Evolutionary conservation across 2,113 vertebrate species (phyloP).

Genomic region (Falco punctatus): DNA sequence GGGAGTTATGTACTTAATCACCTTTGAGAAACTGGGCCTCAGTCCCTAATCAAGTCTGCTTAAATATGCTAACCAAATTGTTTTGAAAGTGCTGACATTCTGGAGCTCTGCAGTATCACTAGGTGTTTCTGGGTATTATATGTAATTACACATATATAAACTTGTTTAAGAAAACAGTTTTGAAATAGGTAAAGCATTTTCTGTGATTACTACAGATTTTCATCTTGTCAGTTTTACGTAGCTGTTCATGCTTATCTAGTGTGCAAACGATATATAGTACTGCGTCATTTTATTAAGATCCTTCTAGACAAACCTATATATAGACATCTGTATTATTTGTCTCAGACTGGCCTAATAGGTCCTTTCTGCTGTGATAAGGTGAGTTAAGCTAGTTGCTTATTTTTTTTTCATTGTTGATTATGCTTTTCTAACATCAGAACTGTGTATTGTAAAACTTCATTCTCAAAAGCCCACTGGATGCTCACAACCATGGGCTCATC

Average conservation of each 20-base stretch:
- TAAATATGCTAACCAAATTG: slow-evolving; percentile 11
- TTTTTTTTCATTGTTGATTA: neutral
- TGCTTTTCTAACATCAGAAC: neutral
- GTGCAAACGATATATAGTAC: neutral
- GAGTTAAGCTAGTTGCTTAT: neutral
- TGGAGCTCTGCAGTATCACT: neutral
- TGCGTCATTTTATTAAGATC: neutral
- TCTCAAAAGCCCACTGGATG: neutral
- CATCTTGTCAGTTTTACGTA: neutral
- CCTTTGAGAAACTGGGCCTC: slow-evolving; percentile 21
- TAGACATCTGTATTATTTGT: neutral
- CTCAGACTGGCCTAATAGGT: neutral
- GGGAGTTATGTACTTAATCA: slow-evolving; percentile 32
- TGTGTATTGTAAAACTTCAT: neutral
- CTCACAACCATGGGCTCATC: neutral
- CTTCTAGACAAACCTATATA: neutral
- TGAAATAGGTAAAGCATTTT: neutral
- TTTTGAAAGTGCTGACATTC: slow-evolving; percentile 22
- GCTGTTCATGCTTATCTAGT: neutral
- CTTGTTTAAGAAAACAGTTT: neutral
- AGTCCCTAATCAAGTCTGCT: slow-evolving; percentile 14
- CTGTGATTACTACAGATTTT: neutral
- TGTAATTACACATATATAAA: neutral
- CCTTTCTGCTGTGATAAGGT: neutral
- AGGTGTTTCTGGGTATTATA: neutral